These are phyloP conservation scores for Gryllus longicercus DNA, from an alignment of 2,888 invertebrate species.

Conservation along the genomic window DNA sequence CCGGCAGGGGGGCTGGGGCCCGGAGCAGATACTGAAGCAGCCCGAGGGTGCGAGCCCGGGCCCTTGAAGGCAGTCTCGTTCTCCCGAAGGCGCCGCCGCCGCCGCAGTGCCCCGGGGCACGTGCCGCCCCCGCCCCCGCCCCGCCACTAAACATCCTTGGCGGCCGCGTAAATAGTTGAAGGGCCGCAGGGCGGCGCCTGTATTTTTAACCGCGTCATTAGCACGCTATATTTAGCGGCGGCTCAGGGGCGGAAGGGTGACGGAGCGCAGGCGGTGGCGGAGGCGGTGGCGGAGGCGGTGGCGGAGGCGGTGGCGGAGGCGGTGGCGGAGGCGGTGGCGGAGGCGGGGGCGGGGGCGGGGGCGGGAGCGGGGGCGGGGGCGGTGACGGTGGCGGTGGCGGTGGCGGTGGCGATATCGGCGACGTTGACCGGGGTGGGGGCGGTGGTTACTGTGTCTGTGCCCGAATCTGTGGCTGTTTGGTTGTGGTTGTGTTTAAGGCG, in stretches of 20 bases:
- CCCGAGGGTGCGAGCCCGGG: no score
- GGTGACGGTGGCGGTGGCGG: not conserved
- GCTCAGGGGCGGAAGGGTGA: not conserved
- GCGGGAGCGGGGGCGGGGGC: not conserved
- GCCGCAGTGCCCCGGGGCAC: no score
- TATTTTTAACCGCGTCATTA: conserved; percentile 10
- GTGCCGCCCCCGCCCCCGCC: not conserved
- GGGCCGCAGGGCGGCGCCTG: not conserved
- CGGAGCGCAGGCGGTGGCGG: not conserved
- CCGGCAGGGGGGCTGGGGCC: no score
- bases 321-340: no score
- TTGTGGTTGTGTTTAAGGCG: no score
- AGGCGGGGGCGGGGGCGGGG: not conserved
- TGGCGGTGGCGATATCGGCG: not conserved
- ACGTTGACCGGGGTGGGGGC: not conserved
- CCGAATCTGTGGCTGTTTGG: no score
- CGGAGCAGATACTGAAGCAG: no score
- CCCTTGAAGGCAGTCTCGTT: no score
- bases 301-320: not conserved
- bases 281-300: not conserved
- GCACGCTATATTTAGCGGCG: conserved; percentile 4
- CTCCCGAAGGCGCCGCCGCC: no score
- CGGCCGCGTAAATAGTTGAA: conserved; percentile 8
- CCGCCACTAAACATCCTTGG: not conserved
- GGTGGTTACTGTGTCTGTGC: no score